Base-by-base conservation (phyloP, 2,888 invertebrate species). In the Cistogaster globosa region DNA sequence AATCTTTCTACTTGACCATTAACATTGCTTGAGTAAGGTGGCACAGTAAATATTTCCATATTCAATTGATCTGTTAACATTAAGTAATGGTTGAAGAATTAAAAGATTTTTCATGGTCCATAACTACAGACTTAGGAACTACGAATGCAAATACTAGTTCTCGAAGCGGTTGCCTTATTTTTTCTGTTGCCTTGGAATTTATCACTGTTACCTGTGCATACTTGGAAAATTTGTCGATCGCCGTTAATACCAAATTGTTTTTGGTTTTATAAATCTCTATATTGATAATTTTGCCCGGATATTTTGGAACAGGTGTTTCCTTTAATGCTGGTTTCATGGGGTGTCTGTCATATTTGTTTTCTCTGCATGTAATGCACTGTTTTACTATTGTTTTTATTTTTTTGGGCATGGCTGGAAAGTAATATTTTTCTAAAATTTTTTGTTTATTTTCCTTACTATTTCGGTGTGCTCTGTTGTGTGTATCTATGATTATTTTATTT, bases 21-120 rank as follows among this genome's bases (percentile, higher is more conserved):
- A n/a, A n/a, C n/a, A n/a, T n/a, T n/a, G n/a, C n/a, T n/a, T n/a
- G n/a, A n/a, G n/a, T n/a, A n/a, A n/a, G n/a, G n/a, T n/a, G n/a
- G n/a, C n/a, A n/a, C n/a, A n/a, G n/a, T n/a, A n/a, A n/a, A n/a
- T n/a, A n/a, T n/a, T n/a, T n/a, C n/a, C n/a, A n/a, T n/a, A n/a
- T n/a, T n/a, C n/a, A n/a, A n/a, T n/a, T n/a, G n/a, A n/a, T n/a
- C n/a, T n/a, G n/a, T n/a, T n/a, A n/a, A n/a, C n/a, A n/a, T n/a
- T n/a, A n/a, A n/a, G n/a, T n/a, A n/a, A n/a, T 72, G 18, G 72
- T 42, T 45, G 18, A 8, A 7, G 72, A 72, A 18, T 71, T 55
- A 55, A 55, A 55, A 7, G 55, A 55, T 12, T 55, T 71, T 58
- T 71, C 71, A n/a, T 71, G 58, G 16, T 58, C 58, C 45, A 71